phyloP scores from a whole-genome alignment of 2,113 vertebrate genomes.

The Phasianus colchicus region DNA sequence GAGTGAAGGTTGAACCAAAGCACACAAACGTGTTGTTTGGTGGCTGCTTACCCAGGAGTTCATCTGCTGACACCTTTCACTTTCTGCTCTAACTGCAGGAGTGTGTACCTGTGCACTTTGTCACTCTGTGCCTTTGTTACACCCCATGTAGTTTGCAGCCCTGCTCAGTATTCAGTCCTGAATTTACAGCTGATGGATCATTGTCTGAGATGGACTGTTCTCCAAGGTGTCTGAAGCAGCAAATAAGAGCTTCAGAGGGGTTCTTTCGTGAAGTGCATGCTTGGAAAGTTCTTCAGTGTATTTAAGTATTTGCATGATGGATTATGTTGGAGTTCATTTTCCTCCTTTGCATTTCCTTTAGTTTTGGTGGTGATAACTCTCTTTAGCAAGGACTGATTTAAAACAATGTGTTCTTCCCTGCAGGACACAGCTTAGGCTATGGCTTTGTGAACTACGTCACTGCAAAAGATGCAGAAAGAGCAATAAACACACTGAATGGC shows the following conservation, averaged over 20 bases:
- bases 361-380: background rate
- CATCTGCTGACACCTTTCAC: rapidly evolving
- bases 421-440: slow-evolving; percentile 99
- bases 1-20: background rate
- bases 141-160: background rate
- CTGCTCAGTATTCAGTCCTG: background rate
- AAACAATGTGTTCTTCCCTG: slow-evolving; percentile 67
- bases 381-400: background rate
- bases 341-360: background rate
- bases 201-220: background rate
- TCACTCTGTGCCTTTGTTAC: background rate
- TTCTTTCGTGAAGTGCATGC: background rate
- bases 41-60: background rate
- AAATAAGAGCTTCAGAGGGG: background rate
- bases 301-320: background rate
- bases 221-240: background rate
- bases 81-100: background rate
- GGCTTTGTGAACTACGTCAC: slow-evolving; percentile 99
- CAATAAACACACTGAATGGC: slow-evolving; percentile 99
- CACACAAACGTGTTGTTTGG: background rate
- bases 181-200: background rate
- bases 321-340: background rate
- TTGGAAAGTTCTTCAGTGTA: background rate
- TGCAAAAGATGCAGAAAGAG: slow-evolving; percentile 98
- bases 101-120: background rate